Base-by-base conservation (phyloP, 2,797 vertebrate species). In the Epinephelus coioides region DNA sequence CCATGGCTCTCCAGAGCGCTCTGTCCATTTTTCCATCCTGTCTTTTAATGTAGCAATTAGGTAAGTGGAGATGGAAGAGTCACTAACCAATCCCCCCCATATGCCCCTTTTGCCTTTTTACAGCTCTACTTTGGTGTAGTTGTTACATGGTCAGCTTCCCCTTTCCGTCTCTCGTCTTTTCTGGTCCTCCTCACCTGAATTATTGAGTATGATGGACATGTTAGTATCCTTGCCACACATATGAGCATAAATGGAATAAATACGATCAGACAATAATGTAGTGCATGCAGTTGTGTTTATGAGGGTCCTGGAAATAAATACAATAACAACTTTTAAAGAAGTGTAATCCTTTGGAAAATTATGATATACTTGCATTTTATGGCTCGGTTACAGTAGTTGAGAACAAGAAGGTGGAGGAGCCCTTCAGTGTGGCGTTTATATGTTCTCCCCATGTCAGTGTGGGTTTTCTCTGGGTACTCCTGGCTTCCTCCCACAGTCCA, bases 31-130 rank as follows among this genome's bases (percentile, higher is more conserved):
- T 85, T 69, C 54, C 69, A 78, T 80, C 72, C 60, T 71, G 69
- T 69, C 67, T 86, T 79, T 82, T 82, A 78, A 84, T 86, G 59
- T 69, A 54, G 38, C 57, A 77, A 56, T 83, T 69, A 71, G 23
- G 62, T 27, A 40, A 82, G 43, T 62, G 66, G 64, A 78, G 74
- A 86, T 76, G 59, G 54, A 47, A 62, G 55, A 68, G 57, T 49
- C 59, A 50, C 47, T 17, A 43, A 66, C 25, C 72, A 69, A 19
- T 74, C 50, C 49, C 56, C 56, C 30, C n/a, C 43, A 18, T 17
- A 11, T 72, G 38, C 7, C 47, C 14, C 18, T 49, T 74, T 76
- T 54, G 55, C 13, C 9, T 49, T 68, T 79, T 63, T 47, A 14
- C 47, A 51, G 14, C 46, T 57, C 53, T 30, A 12, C 14, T 25